Base-by-base conservation (phyloP, 2,113 vertebrate genomes). In the Oreochromis spilurus region DNA sequence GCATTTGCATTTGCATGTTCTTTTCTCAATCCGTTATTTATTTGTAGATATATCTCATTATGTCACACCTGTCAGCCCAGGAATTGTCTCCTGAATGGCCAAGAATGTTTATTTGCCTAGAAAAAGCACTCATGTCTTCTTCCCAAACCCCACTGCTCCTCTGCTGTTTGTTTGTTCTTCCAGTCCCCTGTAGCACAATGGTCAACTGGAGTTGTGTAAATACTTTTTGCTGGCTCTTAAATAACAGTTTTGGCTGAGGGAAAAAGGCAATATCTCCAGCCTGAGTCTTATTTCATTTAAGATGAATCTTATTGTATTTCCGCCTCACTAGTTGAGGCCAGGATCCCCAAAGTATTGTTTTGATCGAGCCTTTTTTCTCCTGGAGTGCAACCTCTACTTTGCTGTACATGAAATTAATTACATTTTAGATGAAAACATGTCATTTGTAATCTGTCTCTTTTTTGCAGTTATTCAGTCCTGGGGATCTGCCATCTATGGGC, bases 141-240 rank as follows among this genome's bases (percentile, higher is more conserved):
- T 70, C 48, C 14, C 34, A 34, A 58, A 38, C 50, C 38, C 29
- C 26, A 10, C 45, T 62, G 12, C 83, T 88, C 50, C 40, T 84
- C 57, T 89, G 36, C 57, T 81, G 84, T 87, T 92, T 93, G 86
- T 94, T 93, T 92, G 48, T 90, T 91, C 84, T 84, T 84, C 58
- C 24, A 65, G 53, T 90, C 70, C 9, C 72, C 53, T 88, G 79
- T 16, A 86, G 87, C 86, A 83, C 87, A 62, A n/a, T 77, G 90
- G 93, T 89, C 87, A 94, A 8, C 79, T 81, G 55, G 34, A 91
- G 82, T 92, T 89, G 91, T 91, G 92, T 91, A 91, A 94, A 93
- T 90, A 90, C 79, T 67, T 85, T 75, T 85, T 87, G 72, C 84
- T 79, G 34, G 31, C 43, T 90, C 79, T 89, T 88, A 83, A 92